Base-by-base conservation (phyloP, 2,113 vertebrate species). In the Heliornis fulica region DNA sequence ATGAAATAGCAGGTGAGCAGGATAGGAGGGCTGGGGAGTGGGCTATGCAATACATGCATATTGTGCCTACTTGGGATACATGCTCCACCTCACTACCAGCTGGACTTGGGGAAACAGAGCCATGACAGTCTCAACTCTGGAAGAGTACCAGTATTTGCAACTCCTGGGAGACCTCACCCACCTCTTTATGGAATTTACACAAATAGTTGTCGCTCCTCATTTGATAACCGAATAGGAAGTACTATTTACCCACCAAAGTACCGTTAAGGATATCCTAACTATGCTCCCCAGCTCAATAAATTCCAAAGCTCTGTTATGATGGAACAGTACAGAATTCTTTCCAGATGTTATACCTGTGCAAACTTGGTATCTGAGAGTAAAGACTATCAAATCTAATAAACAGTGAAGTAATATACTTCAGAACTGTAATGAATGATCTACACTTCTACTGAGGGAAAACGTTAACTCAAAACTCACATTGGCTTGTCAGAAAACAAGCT, bases 1-100 rank as follows among this genome's bases (percentile, higher is more conserved):
- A 13, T 57, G 21, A 51, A 56, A n/a, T 63, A 48, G 13, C 23
- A 46, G 51, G 11, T 68, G 13, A 70, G 31, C 13, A 81, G 40
- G 22, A 60, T 0, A 46, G 12, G 15, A 46, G 6, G 5, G 9
- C 7, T 7, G 17, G 0, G 1, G 3, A 6, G n/a, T n/a, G 4
- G 4, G 1, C 2, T 1, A 28, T 38, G 43, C 32, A 48, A 40
- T 12, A 3, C 11, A 19, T 20, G 9, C 3, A 5, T 13, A 17
- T 13, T 5, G 0, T 19, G 12, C 57, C 60, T 68, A 11, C 10
- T 17, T 20, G 26, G 20, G 88, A 69, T 9, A 65, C 9, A 7
- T 1, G 12, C 4, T 46, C 41, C 83, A 5, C 15, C 45, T 25
- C 0, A 1, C 38, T 21, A 20, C 13, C 17, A 38, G 38, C 9